A percentile compares a stretch with the other conserved stretches of the same genome.
These are phyloP conservation scores for Platichthys flesus DNA, from an alignment of 2,113 vertebrate species.

Conservation along the genomic window DNA sequence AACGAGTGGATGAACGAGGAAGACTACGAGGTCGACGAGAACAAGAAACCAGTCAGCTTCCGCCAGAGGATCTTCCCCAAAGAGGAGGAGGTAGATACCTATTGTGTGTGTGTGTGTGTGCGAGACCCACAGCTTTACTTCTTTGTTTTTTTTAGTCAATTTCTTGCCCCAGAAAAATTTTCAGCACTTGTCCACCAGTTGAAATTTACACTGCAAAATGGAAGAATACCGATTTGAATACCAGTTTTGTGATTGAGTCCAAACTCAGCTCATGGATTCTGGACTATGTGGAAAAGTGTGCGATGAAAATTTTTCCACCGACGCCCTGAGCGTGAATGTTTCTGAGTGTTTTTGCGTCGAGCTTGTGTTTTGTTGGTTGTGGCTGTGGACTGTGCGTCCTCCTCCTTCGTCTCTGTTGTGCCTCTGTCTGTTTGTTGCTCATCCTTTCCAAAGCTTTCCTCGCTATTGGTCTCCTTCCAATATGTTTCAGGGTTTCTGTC, in stretches of 20 bases:
- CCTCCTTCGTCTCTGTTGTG: conserved; percentile 21
- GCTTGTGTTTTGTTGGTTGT: conserved; percentile 28
- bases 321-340: neutral
- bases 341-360: neutral
- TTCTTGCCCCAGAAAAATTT: neutral
- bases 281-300: neutral
- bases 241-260: neutral
- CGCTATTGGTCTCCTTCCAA: conserved; percentile 51
- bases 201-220: neutral
- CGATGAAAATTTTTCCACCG: neutral
- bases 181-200: neutral
- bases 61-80: conserved; percentile 92
- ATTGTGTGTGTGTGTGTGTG: neutral
- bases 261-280: neutral
- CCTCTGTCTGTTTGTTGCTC: conserved; percentile 55
- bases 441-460: conserved; percentile 75
- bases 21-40: conserved; percentile 97
- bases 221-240: neutral
- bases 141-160: no score
- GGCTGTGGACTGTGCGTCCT: conserved; percentile 14
- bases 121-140: neutral
- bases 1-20: conserved; percentile 99
- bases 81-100: conserved; percentile 89
- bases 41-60: conserved; percentile 89
- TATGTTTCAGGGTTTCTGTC: conserved; percentile 66